A percentile compares a stretch with the other conserved stretches of the same genome.
Conservation (phyloP, 2,797 vertebrate species). For the Corythornis leucogaster region DNA sequence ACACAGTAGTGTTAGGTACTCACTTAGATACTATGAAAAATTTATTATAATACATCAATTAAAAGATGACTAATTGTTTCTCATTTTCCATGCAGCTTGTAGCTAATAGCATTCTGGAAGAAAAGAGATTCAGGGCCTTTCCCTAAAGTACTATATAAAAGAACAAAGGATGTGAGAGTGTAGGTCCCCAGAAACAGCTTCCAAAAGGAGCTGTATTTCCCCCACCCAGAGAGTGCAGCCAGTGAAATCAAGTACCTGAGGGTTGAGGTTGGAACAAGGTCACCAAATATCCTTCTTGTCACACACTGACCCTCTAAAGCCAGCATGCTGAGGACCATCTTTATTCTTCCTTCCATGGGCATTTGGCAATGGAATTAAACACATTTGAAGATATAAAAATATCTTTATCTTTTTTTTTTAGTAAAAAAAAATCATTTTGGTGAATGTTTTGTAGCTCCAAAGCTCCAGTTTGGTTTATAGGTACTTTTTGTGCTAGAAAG, state of each 20-base stretch:
- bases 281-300: not conserved
- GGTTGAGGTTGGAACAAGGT: not conserved
- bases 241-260: not conserved
- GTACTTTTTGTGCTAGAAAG: not conserved
- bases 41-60: not conserved
- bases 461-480: not conserved
- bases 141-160: not conserved
- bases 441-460: not conserved
- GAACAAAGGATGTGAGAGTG: not conserved
- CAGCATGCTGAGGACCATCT: not conserved
- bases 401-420: too few relatives aligned
- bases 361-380: not conserved
- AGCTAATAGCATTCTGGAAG: not conserved
- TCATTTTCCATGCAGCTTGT: not conserved
- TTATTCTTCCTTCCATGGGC: not conserved
- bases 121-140: not conserved
- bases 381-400: too few relatives aligned
- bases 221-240: not conserved
- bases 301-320: not conserved
- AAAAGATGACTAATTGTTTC: not conserved
- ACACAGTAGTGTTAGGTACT: not conserved
- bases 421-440: not conserved
- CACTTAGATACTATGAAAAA: not conserved
- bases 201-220: not conserved
- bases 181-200: not conserved